These are phyloP conservation scores for Maconellicoccus hirsutus DNA, from an alignment of 1,140 invertebrate species.

Conservation along the genomic window DNA sequence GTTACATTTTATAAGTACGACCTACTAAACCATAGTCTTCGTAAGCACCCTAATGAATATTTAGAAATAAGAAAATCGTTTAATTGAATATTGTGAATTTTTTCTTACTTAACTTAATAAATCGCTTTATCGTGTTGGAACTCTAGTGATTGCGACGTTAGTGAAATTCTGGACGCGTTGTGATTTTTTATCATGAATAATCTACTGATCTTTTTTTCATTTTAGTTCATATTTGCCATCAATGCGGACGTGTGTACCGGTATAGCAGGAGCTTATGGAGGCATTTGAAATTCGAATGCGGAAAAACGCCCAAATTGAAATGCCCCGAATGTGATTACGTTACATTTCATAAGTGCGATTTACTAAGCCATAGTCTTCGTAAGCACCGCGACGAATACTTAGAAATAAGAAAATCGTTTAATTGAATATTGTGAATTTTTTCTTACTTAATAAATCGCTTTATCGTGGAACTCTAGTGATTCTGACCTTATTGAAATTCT, in stretches of 20 bases:
- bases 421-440: background rate
- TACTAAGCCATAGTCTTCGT: slow-evolving; percentile 11
- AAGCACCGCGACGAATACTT: slow-evolving; percentile 8
- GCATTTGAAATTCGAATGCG: slow-evolving; percentile 30
- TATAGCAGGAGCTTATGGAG: slow-evolving; percentile 36
- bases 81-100: background rate
- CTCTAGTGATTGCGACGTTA: no score
- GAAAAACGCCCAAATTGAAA: slow-evolving; percentile 45
- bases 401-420: background rate
- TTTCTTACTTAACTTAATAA: background rate
- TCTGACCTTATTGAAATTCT: no score
- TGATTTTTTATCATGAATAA: no score
- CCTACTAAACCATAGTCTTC: slow-evolving; percentile 12
- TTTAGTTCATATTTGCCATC: background rate
- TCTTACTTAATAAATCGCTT: background rate
- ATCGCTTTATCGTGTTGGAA: no score
- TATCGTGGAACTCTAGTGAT: no score
- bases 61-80: slow-evolving; percentile 2
- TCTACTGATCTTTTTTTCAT: background rate
- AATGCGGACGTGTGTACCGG: slow-evolving; percentile 25
- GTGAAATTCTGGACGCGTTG: no score
- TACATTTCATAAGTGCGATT: slow-evolving; percentile 22
- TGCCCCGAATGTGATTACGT: slow-evolving; percentile 39
- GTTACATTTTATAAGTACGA: slow-evolving; percentile 21
- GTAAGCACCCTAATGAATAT: slow-evolving; percentile 14